Evolutionary conservation across 2,797 vertebrate species (phyloP).

Genomic region (Clamator glandarius): DNA sequence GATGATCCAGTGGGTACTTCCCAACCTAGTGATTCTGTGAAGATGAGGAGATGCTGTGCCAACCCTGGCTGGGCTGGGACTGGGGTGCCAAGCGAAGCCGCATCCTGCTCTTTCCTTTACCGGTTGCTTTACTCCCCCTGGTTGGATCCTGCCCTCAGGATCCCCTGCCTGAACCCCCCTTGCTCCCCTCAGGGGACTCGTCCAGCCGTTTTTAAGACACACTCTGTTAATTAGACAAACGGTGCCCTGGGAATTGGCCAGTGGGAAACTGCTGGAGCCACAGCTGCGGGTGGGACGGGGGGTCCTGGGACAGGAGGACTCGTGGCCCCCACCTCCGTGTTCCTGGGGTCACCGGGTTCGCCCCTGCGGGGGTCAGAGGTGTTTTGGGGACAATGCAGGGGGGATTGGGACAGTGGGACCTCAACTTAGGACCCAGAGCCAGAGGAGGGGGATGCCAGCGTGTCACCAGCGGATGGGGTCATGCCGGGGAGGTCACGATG

Average conservation of each 20-base stretch:
- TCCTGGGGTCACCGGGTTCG: rapidly evolving
- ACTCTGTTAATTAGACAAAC: neutral
- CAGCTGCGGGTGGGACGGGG: rapidly evolving
- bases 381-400: neutral
- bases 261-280: rapidly evolving
- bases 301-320: rapidly evolving
- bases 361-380: neutral
- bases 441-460: neutral
- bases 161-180: neutral
- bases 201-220: neutral
- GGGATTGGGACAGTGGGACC: neutral
- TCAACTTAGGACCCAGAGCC: rapidly evolving
- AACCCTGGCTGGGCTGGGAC: rapidly evolving
- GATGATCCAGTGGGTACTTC: no score
- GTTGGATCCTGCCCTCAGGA: neutral
- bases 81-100: neutral
- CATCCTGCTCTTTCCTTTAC: no score
- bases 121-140: neutral
- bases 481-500: neutral
- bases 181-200: rapidly evolving
- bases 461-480: neutral
- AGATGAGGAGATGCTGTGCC: neutral
- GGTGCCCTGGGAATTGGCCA: neutral
- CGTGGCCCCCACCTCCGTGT: rapidly evolving
- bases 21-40: no score